Conservation (phyloP, 2,113 vertebrate species). For the Tretioscincus oriximinensis region DNA sequence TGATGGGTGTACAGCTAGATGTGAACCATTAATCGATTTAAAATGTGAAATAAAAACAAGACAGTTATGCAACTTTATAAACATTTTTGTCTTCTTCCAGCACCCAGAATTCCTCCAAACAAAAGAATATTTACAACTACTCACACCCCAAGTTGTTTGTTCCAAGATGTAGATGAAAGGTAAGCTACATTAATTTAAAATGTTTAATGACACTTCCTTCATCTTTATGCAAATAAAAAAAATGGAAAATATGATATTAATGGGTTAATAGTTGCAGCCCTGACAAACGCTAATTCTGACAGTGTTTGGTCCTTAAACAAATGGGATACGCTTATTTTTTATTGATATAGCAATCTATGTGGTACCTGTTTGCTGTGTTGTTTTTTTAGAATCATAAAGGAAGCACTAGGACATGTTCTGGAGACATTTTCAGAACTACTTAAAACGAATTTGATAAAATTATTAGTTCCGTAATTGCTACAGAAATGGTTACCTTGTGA, state of each 20-base stretch:
- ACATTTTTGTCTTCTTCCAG: slow-evolving; percentile 61
- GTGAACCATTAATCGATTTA: not conserved
- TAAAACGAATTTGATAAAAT: too few relatives aligned
- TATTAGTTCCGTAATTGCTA: too few relatives aligned
- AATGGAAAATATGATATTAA: not conserved
- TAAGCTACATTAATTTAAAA: slow-evolving; percentile 45
- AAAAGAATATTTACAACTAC: slow-evolving; percentile 96
- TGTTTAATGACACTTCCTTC: too few relatives aligned
- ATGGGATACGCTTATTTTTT: not conserved
- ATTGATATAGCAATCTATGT: not conserved
- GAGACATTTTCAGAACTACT: too few relatives aligned
- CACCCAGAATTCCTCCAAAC: slow-evolving; percentile 91
- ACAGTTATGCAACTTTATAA: slow-evolving; percentile 21
- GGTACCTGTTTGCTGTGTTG: not conserved
- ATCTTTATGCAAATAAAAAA: too few relatives aligned
- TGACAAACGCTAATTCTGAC: not conserved
- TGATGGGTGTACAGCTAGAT: not conserved
- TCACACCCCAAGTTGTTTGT: slow-evolving; percentile 89
- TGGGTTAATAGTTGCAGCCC: not conserved
- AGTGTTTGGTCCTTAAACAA: not conserved
- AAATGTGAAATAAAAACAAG: not conserved
- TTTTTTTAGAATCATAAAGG: not conserved
- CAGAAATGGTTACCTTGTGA: too few relatives aligned
- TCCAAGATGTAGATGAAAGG: slow-evolving; percentile 95
- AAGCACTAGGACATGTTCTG: too few relatives aligned